These are phyloP conservation scores for Rhinopomastus cyanomelas DNA, from an alignment of 2,113 vertebrate genomes.

Conservation along the genomic window DNA sequence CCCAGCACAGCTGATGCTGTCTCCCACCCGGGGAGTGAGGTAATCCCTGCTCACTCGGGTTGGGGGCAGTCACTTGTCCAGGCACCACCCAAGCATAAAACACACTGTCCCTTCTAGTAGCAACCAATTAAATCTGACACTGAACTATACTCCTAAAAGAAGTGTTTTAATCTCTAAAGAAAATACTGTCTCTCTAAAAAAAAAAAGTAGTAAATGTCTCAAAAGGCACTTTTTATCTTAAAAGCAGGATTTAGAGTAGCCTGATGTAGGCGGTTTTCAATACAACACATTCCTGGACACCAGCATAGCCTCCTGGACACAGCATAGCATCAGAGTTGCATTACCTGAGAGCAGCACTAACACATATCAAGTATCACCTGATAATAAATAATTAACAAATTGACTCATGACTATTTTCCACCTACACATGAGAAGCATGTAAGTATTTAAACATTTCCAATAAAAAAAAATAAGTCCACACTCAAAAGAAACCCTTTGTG, in stretches of 20 bases:
- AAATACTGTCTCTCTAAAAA: not conserved
- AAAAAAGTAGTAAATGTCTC: not conserved
- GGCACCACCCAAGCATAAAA: fast-evolving
- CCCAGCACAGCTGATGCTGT: not conserved
- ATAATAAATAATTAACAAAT: not conserved
- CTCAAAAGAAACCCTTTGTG: not conserved
- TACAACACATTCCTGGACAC: not conserved
- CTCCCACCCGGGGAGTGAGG: not conserved
- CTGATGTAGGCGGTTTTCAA: not conserved
- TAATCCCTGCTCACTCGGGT: no score
- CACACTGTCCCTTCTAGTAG: not conserved
- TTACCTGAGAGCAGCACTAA: not conserved
- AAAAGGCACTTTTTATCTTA: not conserved
- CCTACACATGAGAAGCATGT: not conserved
- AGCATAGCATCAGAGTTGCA: not conserved
- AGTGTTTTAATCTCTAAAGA: not conserved
- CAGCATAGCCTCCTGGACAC: not conserved
- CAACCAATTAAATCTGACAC: not conserved
- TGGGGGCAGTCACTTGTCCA: fast-evolving
- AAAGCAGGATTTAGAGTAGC: not conserved
- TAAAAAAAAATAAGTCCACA: not conserved
- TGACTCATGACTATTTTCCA: not conserved
- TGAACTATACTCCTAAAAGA: not conserved
- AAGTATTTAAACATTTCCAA: not conserved
- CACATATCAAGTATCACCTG: not conserved